Percentiles rank a stretch among this genome's conserved stretches.
Conservation (phyloP, 2,797 vertebrate species). For the Telmatherina bonti region DNA sequence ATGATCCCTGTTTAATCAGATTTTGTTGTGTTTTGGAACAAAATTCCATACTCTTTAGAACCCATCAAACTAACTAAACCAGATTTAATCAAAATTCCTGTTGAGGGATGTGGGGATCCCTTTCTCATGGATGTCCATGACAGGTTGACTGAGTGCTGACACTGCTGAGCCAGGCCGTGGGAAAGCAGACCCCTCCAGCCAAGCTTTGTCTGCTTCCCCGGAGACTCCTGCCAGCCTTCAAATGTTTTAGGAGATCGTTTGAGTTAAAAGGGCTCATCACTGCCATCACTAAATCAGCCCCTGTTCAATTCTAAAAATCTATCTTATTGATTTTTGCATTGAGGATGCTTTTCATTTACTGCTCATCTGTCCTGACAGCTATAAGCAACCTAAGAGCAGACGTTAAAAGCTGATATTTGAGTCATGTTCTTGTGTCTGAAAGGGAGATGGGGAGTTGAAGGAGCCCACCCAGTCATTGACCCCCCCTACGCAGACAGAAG, state of each 20-base stretch:
- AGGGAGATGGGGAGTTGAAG: conserved; percentile 76
- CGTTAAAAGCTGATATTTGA: conserved; percentile 57
- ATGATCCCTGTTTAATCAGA: not conserved
- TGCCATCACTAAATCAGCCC: conserved; percentile 57
- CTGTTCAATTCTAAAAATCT: conserved; percentile 40
- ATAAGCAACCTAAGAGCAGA: conserved; percentile 32
- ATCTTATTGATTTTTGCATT: conserved; percentile 43
- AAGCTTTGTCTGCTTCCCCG: conserved; percentile 73
- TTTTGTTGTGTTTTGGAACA: not conserved
- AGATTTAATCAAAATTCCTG: conserved; percentile 25
- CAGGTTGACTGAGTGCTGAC: conserved; percentile 78
- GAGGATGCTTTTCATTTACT: conserved; percentile 19
- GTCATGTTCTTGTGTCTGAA: conserved; percentile 60
- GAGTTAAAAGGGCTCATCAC: conserved; percentile 54
- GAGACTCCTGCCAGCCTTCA: conserved; percentile 74
- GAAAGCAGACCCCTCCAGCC: conserved; percentile 76
- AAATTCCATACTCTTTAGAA: not conserved
- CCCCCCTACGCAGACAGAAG: conserved; percentile 61
- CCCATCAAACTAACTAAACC: conserved; percentile 1
- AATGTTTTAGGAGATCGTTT: conserved; percentile 74
- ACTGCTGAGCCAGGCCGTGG: conserved; percentile 79
- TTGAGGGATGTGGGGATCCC: conserved; percentile 29
- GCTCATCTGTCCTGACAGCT: conserved; percentile 23
- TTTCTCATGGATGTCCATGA: conserved; percentile 63
- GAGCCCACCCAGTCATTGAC: conserved; percentile 69